These are phyloP conservation scores for Drosophila trapezifrons DNA, from an alignment of 1,140 invertebrate genomes.

Conservation along the genomic window DNA sequence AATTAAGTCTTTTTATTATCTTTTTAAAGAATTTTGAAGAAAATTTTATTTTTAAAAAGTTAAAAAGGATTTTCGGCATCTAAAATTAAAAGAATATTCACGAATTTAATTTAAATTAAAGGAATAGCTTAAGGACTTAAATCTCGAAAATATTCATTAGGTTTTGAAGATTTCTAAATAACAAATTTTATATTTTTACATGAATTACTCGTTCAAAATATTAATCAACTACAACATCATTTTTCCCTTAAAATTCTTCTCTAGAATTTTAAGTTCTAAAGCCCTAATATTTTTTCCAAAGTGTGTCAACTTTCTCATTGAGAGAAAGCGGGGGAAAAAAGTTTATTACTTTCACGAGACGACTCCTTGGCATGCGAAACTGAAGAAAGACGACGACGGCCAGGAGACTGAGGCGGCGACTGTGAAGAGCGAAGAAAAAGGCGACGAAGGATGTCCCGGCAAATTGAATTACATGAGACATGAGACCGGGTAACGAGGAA, in stretches of 20 bases:
- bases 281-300: background rate
- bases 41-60: background rate
- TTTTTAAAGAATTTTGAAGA: background rate
- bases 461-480: constrained; percentile 62
- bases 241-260: background rate
- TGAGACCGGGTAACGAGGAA: constrained; percentile 46
- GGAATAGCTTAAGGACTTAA: no score
- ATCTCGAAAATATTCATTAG: background rate
- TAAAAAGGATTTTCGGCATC: no score
- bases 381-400: background rate
- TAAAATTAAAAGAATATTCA: no score
- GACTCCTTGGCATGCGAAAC: constrained; percentile 58
- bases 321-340: constrained; percentile 55
- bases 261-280: background rate
- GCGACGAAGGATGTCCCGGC: constrained; percentile 36
- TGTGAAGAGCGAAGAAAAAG: constrained; percentile 6
- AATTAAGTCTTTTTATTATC: background rate
- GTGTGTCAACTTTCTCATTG: constrained; percentile 37
- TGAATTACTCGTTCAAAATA: no score
- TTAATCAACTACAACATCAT: no score
- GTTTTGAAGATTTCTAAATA: no score
- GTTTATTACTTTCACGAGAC: constrained; percentile 75
- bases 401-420: background rate
- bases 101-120: no score
- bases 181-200: no score